Percentiles rank a stretch among this genome's conserved stretches.
phyloP scores from a whole-genome alignment of 2,113 vertebrate species.

The Cygnus atratus region DNA sequence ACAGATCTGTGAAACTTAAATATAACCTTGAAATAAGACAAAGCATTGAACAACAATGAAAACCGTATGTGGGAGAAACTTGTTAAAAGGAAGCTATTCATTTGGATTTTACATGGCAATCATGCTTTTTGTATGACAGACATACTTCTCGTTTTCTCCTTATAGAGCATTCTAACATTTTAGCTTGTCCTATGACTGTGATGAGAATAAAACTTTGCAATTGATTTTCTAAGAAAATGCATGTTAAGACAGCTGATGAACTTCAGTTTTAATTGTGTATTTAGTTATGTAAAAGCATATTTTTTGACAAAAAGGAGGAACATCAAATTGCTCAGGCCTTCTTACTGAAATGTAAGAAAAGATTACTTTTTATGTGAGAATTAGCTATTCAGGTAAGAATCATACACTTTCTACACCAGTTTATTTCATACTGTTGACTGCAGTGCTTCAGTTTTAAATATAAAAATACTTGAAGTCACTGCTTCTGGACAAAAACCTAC shows the following conservation, averaged over 20 bases:
- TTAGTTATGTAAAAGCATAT: neutral
- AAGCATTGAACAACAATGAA: neutral
- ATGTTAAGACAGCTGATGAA: neutral
- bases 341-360: neutral
- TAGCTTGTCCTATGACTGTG: neutral
- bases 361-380: neutral
- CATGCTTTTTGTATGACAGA: fast-evolving
- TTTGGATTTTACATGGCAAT: neutral
- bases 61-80: neutral
- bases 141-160: neutral
- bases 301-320: neutral
- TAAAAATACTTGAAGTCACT: neutral
- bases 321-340: neutral
- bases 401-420: neutral
- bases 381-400: too few relatives aligned
- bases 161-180: neutral
- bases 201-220: neutral
- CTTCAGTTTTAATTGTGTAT: neutral
- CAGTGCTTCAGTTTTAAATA: neutral
- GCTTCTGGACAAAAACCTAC: neutral
- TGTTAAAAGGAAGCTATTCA: neutral
- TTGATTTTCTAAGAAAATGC: neutral
- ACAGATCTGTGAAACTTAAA: neutral
- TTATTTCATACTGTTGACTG: neutral
- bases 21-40: neutral